phyloP scores from a whole-genome alignment of 2,888 invertebrate species.

The Lasioglossum pauxillum region DNA sequence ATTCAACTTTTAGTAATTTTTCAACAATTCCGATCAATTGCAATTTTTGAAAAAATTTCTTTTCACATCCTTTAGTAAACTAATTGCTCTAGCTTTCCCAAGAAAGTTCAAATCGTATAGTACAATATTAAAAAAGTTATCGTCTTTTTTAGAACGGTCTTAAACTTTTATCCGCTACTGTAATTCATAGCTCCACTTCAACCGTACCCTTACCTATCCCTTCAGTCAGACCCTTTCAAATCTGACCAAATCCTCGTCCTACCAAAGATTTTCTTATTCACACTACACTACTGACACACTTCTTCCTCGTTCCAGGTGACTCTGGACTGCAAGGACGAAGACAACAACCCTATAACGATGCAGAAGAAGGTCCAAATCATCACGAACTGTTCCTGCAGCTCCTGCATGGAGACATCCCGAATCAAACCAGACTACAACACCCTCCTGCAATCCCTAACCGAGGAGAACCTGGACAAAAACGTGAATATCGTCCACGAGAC shows the following conservation, averaged over 20 bases:
- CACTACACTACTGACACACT: too few species aligned
- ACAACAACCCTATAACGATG: constrained; percentile 85
- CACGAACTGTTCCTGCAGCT: constrained; percentile 88
- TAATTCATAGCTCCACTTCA: too few species aligned
- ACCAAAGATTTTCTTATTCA: neutral
- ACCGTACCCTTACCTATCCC: neutral
- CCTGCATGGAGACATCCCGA: constrained; percentile 85
- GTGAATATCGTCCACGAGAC: constrained; percentile 80
- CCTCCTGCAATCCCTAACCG: constrained; percentile 78
- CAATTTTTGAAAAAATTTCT: too few species aligned
- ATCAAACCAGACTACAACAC: constrained; percentile 82
- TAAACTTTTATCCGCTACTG: too few species aligned
- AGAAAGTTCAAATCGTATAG: too few species aligned
- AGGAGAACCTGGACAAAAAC: constrained; percentile 80
- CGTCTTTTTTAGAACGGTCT: too few species aligned
- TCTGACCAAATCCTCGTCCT: neutral
- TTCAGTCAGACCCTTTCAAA: neutral
- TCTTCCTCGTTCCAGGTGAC: constrained; percentile 85
- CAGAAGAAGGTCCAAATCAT: constrained; percentile 88
- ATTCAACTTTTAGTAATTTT: too few species aligned
- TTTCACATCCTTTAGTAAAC: too few species aligned
- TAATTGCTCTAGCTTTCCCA: too few species aligned
- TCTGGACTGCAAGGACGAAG: constrained; percentile 86
- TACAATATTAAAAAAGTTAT: too few species aligned
- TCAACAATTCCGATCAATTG: too few species aligned